Evolutionary conservation across 2,888 invertebrate genomes (phyloP).

Genomic region (Parnassius smintheus): DNA sequence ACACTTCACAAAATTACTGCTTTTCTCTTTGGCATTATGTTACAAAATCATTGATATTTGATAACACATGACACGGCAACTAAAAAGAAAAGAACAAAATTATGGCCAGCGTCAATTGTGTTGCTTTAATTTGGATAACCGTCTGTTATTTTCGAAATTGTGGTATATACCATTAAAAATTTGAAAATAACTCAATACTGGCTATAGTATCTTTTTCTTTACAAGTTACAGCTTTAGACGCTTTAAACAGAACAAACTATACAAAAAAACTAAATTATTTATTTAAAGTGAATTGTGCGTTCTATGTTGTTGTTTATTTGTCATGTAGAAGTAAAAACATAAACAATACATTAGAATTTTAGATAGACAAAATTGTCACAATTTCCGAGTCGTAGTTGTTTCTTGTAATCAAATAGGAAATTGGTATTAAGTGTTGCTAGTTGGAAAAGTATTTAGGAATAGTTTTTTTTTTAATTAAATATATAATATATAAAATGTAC

Average conservation of each 20-base stretch:
- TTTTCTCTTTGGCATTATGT: constrained; percentile 5
- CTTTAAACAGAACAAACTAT: too few relatives aligned
- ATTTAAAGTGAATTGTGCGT: constrained; percentile 9
- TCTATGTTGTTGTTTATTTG: not conserved
- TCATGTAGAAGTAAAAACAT: constrained; percentile 3
- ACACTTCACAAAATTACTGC: constrained; percentile 10
- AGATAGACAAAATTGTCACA: constrained; percentile 9
- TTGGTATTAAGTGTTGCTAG: constrained; percentile 26
- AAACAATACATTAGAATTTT: constrained; percentile 5
- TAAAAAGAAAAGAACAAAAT: constrained; percentile 10
- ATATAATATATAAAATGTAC: constrained; percentile 18
- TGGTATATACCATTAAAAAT: not conserved
- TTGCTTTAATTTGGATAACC: not conserved
- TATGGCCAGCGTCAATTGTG: constrained; percentile 4
- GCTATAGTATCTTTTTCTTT: too few relatives aligned
- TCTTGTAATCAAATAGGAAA: constrained; percentile 29
- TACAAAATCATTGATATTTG: not conserved
- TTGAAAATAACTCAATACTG: not conserved
- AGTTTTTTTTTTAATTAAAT: constrained; percentile 6
- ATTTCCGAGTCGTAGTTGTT: constrained; percentile 29
- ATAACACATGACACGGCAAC: not conserved
- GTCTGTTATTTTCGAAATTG: too few relatives aligned
- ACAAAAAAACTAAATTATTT: not conserved
- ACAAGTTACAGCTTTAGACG: not conserved
- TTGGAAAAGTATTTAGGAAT: constrained; percentile 19